A percentile compares a stretch with the other conserved stretches of the same genome.
Conservation (phyloP, 2,888 invertebrate genomes). For the Mimas tiliae region DNA sequence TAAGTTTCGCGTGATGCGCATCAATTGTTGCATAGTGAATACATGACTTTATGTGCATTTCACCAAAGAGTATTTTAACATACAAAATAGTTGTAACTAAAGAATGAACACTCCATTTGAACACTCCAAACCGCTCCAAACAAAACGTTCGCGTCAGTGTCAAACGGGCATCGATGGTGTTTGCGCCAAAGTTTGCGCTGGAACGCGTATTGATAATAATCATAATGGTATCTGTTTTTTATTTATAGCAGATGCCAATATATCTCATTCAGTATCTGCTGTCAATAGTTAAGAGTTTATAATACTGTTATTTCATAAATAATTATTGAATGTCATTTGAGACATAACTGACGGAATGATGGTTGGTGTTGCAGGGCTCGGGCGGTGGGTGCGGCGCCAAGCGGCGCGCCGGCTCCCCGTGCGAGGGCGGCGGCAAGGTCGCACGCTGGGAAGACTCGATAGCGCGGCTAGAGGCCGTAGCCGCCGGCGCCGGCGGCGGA, state of each 20-base stretch:
- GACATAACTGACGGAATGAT: slow-evolving; percentile 21
- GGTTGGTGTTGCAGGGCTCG: slow-evolving; percentile 75
- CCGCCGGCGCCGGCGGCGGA: slow-evolving; percentile 86
- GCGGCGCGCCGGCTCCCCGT: slow-evolving; percentile 79
- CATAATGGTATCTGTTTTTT: slow-evolving; percentile 13
- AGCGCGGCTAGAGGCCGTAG: slow-evolving; percentile 81
- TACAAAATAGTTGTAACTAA: background rate
- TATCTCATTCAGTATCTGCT: background rate
- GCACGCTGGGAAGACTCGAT: slow-evolving; percentile 83
- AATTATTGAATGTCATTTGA: background rate
- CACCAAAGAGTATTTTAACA: background rate
- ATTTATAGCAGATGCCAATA: background rate
- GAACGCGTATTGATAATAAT: background rate
- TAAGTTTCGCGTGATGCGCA: too few species aligned
- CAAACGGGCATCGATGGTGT: slow-evolving; percentile 17
- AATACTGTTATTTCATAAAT: background rate
- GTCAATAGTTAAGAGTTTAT: background rate
- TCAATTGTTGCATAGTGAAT: background rate
- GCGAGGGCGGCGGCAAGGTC: slow-evolving; percentile 81
- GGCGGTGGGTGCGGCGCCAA: slow-evolving; percentile 83
- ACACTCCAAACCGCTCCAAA: too few species aligned
- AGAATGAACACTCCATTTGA: background rate
- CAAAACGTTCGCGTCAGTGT: slow-evolving; percentile 6
- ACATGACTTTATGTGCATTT: background rate
- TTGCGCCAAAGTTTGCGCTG: background rate